Evolutionary conservation across 2,888 invertebrate genomes (phyloP).

Genomic region (Nephrocerus scutellatus): DNA sequence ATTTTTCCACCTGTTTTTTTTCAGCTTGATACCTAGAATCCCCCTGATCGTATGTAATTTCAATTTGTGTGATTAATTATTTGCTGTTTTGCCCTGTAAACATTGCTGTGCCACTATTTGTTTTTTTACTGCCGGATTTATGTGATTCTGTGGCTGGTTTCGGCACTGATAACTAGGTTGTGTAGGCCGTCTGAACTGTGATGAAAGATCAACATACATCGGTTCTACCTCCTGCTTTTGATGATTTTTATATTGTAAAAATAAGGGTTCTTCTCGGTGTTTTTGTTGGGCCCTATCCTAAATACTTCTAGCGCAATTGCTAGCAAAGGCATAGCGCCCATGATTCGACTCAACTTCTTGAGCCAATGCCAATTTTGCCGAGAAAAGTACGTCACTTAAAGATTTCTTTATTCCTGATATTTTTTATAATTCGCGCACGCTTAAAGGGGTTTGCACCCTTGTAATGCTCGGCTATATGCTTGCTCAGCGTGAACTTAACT

Average conservation of each 20-base stretch:
- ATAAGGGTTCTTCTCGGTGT: constrained; percentile 1
- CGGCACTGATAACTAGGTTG: not conserved
- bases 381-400: constrained; percentile 15
- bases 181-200: not conserved
- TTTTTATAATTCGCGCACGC: too few species aligned
- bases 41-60: constrained; percentile 5
- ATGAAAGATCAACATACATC: constrained; percentile 1
- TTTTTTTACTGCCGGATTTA: constrained; percentile 4
- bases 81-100: constrained; percentile 13
- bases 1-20: constrained; percentile 4
- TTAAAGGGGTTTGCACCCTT: too few species aligned
- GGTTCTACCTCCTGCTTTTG: not conserved
- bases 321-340: constrained; percentile 16
- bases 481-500: too few species aligned
- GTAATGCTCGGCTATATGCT: too few species aligned
- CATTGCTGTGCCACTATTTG: constrained; percentile 9
- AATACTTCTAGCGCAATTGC: constrained; percentile 10
- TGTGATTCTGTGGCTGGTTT: constrained; percentile 7
- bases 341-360: constrained; percentile 16
- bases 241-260: not conserved
- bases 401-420: constrained; percentile 13
- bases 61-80: constrained; percentile 17
- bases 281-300: constrained; percentile 8
- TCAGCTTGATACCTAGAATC: constrained; percentile 1
- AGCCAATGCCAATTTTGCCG: constrained; percentile 16